Evolutionary conservation across 2,113 vertebrate genomes (phyloP), one percentile per base, ranked within the genome.

Genomic region (Urocolius indicus): DNA sequence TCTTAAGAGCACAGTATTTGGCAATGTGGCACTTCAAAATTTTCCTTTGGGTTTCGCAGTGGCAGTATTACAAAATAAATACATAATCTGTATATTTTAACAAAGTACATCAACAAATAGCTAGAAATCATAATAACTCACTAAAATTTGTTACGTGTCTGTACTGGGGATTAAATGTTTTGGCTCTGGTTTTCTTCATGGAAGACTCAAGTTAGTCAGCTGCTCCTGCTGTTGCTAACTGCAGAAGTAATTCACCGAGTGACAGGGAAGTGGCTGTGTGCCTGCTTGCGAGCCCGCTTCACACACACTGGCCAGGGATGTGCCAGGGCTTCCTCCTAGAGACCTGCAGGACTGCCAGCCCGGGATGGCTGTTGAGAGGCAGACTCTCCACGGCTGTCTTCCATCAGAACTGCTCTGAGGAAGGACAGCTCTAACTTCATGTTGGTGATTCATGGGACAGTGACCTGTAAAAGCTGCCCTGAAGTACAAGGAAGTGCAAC

Each of bases 381-480:
- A 29, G 19, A 22, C 73, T 26, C 32, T 51, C 59, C 6, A 3
- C 19, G 24, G 49, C 45, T 24, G 41, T 7, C 46, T 52, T 46
- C 11, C 24, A 30, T 22, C 51, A 32, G 14, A 41, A 41, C 29
- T 16, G 6, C 14, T 15, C 80, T 23, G 52, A 21, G 49, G 30
- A 81, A 54, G 38, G 34, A 19, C 57, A 65, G 57, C 23, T 61
- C 38, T 13, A 5, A 17, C 36, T 58, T 69, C 0, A 0, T 12
- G 12, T 14, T 43, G n/a, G n/a, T 0, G 0, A 62, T 12, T 52
- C 43, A 22, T 0, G 10, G 54, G 63, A 52, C 11, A 13, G 22
- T 4, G 20, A 78, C 41, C 23, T 65, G 65, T 26, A 76, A 73
- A 84, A 80, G 26, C 38, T 83, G 72, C 68, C 68, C 13, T 24